A percentile compares a stretch with the other conserved stretches of the same genome.
phyloP scores from a whole-genome alignment of 2,797 vertebrate genomes.

The Mormyrus proboscirostris region DNA sequence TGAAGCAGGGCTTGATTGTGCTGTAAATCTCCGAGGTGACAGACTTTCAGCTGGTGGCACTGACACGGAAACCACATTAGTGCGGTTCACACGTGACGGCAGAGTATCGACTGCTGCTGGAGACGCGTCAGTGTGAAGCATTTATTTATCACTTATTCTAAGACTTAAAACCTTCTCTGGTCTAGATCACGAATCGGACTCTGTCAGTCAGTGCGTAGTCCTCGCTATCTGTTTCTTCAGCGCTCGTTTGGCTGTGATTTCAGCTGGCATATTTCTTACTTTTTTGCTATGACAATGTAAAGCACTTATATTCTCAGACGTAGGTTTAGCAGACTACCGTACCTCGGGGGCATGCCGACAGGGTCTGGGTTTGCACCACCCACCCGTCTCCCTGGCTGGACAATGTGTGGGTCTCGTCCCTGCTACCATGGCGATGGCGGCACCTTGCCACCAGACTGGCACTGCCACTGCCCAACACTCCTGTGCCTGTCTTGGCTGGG shows the following conservation, averaged over 20 bases:
- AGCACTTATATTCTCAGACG: constrained; percentile 34
- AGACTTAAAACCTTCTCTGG: not conserved
- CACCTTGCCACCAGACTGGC: constrained; percentile 16
- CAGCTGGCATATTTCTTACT: constrained; percentile 8
- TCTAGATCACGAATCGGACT: not conserved
- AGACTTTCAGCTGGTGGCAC: constrained; percentile 26
- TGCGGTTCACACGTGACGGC: not conserved
- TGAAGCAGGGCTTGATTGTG: not conserved
- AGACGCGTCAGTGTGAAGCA: not conserved
- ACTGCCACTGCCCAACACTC: constrained; percentile 24
- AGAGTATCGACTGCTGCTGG: not conserved
- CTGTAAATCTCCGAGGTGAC: not conserved
- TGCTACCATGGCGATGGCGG: constrained; percentile 8
- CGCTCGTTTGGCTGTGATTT: not conserved
- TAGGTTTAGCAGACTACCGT: constrained; percentile 18
- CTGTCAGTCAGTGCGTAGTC: not conserved
- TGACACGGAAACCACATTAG: constrained; percentile 14
- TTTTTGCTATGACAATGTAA: constrained; percentile 29
- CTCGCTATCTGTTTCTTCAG: not conserved
- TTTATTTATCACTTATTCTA: not conserved
- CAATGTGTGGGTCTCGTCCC: not conserved
- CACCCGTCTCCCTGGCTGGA: not conserved
- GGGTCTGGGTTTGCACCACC: not conserved
- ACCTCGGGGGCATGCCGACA: constrained; percentile 16
- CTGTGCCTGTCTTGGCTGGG: not conserved